These are phyloP conservation scores for Gymnogyps californianus DNA, from an alignment of 2,113 vertebrate species.

Conservation along the genomic window DNA sequence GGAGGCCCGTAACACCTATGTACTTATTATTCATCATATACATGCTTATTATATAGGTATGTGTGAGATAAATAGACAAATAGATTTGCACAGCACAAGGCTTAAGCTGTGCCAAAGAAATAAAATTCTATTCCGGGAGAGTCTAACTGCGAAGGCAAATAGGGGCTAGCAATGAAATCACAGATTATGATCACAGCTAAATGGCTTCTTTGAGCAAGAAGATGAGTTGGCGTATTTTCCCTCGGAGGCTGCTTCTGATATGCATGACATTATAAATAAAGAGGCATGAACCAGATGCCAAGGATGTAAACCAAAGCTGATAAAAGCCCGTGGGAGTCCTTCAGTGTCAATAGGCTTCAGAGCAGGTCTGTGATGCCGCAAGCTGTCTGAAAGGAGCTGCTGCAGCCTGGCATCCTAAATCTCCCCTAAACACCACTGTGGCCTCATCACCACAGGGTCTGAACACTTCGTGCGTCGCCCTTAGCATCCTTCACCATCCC, in stretches of 20 bases:
- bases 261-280: not conserved
- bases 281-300: conserved; percentile 2
- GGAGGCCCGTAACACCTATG: not conserved
- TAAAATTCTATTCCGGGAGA: conserved; percentile 18
- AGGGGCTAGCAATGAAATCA: conserved; percentile 18
- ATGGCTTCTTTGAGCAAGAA: conserved; percentile 10
- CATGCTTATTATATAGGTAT: conserved; percentile 24
- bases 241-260: conserved; percentile 27
- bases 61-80: conserved; percentile 36
- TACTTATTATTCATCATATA: not conserved
- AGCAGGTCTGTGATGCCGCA: not conserved
- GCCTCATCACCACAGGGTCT: not conserved
- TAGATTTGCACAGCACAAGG: not conserved
- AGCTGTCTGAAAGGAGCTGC: not conserved
- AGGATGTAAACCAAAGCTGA: conserved; percentile 29
- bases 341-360: not conserved
- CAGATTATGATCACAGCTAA: conserved; percentile 15
- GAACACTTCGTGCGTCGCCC: not conserved
- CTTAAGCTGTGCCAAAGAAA: conserved; percentile 26
- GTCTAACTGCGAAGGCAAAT: not conserved
- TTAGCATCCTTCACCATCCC: not conserved
- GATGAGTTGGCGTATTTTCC: conserved; percentile 34
- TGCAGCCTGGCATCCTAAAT: not conserved
- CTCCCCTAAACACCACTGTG: not conserved
- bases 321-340: not conserved